Base-by-base conservation (phyloP, 2,797 vertebrate genomes). In the Valencia hispanica region DNA sequence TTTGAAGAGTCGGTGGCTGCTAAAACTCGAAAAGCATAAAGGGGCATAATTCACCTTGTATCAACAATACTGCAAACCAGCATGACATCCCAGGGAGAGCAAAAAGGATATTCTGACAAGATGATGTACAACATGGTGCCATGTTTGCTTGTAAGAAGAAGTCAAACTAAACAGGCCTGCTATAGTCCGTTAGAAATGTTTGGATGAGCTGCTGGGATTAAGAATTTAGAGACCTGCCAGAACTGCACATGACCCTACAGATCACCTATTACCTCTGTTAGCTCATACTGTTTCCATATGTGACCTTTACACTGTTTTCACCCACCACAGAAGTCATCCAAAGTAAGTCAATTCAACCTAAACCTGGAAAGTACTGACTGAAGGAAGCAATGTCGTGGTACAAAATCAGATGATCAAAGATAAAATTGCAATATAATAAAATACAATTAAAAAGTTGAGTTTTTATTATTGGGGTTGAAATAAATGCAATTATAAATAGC, bases 181-280 rank as follows among this genome's bases (percentile, higher is more conserved):
- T 76, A 69, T 68, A 78, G 84, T 82, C 77, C 65, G 75, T 79
- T 72, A 57, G 71, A 73, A 84, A 85, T 83, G 45, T 80, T 68
- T 41, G 75, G 83, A 80, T 79, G 63, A 71, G 80, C 70, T 69
- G 76, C 45, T 53, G 55, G 57, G 48, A 51, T 59, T 43, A 74
- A 72, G 65, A 81, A 84, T 87, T n/a, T 81, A 59, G 72, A 86
- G 83, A 80, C 65, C 79, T 50, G 65, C 78, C 53, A 75, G 50
- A 30, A 74, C 78, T 81, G 70, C 53, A 68, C 71, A 51, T 30
- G 63, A 70, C 77, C 20, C 65, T 34, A 68, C 69, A 50, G 61
- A 87, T 87, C 89, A 87, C 85, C 85, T 88, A 83, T 83, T 77
- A 51, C 72, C 72, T 53, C 82, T 78, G 87, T 86, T 74, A 77